Evolutionary conservation across 53 echinoderm and acorn worm genomes (phyloP).

Genomic region (Apostichopus leukothele): DNA sequence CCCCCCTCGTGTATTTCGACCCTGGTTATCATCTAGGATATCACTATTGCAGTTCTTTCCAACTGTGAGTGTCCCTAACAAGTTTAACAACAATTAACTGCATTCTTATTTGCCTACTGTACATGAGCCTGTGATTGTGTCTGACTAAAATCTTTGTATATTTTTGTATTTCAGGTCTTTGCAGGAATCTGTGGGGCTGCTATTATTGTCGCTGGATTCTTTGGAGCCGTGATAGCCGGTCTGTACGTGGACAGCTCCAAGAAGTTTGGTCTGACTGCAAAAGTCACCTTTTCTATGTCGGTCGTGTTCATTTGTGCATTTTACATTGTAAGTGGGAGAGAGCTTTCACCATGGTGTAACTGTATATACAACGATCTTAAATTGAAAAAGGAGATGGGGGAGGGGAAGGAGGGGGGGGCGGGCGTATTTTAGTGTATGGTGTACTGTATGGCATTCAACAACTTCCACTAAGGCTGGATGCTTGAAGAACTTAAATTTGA

Average conservation of each 20-base stretch:
- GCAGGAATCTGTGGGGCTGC: constrained; percentile 72
- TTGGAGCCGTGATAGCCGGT: constrained; percentile 79
- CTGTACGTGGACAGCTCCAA: constrained; percentile 86
- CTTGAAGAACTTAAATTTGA: neutral
- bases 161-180: constrained; percentile 50
- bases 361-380: neutral
- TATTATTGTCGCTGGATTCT: constrained; percentile 76
- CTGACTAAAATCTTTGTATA: too few relatives aligned
- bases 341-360: neutral
- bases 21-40: too few relatives aligned
- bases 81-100: too few relatives aligned
- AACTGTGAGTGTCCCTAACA: too few relatives aligned
- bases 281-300: constrained; percentile 69
- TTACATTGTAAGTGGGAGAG: constrained; percentile 60
- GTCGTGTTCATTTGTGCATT: constrained; percentile 59
- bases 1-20: too few relatives aligned
- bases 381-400: neutral
- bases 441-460: neutral
- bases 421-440: neutral
- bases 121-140: too few relatives aligned
- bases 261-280: constrained; percentile 78
- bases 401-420: neutral
- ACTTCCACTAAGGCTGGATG: neutral
- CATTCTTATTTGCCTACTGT: too few relatives aligned
- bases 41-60: too few relatives aligned